Conservation (phyloP, 2,113 vertebrate species). For the Cyphomyrus discorhynchus region DNA sequence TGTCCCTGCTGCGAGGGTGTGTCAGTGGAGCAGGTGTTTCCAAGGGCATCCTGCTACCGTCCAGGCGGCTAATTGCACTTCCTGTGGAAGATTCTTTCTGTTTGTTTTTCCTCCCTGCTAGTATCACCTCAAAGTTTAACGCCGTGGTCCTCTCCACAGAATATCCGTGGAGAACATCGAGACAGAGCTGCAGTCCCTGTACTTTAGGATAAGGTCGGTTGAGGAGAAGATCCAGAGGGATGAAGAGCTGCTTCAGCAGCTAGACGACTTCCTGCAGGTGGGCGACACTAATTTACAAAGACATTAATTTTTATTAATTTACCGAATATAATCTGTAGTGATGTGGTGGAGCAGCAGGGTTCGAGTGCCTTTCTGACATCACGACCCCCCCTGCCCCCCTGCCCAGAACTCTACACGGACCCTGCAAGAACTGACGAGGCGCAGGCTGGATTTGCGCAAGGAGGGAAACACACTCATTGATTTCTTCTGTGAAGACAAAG, state of each 20-base stretch:
- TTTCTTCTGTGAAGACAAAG: slow-evolving; percentile 97
- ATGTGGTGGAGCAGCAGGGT: neutral
- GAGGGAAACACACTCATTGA: slow-evolving; percentile 85
- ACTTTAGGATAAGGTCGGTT: slow-evolving; percentile 70
- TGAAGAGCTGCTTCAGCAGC: slow-evolving; percentile 72
- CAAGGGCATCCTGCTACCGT: neutral
- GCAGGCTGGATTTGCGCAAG: slow-evolving; percentile 70
- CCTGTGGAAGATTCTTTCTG: neutral
- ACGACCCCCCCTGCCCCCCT: neutral
- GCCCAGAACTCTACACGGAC: slow-evolving; percentile 70
- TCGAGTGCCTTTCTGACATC: neutral
- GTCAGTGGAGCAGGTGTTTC: neutral
- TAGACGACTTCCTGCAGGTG: slow-evolving; percentile 87
- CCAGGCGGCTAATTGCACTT: neutral
- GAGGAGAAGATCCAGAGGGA: slow-evolving; percentile 78
- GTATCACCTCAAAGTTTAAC: neutral
- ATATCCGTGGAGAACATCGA: slow-evolving; percentile 86
- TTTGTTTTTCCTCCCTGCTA: neutral
- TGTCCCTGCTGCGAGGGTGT: neutral
- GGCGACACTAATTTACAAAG: slow-evolving; percentile 4
- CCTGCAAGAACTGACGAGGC: slow-evolving; percentile 73
- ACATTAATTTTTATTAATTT: neutral
- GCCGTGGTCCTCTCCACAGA: slow-evolving; percentile 49
- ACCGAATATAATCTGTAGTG: neutral
- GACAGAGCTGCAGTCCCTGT: slow-evolving; percentile 74